Conservation (phyloP, 2,797 vertebrate species). For the Mycteria americana region DNA sequence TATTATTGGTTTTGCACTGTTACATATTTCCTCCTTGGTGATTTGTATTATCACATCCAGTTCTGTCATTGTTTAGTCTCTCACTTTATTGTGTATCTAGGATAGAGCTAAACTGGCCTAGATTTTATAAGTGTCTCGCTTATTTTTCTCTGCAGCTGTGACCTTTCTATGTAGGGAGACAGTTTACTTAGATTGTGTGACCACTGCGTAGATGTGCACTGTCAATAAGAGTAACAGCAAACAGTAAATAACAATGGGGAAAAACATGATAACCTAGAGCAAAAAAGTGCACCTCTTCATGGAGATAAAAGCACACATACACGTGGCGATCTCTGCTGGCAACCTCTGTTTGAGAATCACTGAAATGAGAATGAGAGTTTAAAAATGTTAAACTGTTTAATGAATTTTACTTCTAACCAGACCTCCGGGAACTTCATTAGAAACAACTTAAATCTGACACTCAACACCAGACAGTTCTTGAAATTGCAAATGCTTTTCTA, state of each 20-base stretch:
- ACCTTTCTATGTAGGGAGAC: background rate
- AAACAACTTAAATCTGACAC: background rate
- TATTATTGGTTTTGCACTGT: background rate
- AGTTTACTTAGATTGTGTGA: background rate
- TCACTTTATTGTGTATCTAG: background rate
- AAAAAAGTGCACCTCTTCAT: background rate
- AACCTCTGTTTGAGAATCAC: background rate
- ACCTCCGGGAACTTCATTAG: background rate
- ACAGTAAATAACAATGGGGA: background rate
- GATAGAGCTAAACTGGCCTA: background rate
- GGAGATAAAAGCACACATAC: background rate
- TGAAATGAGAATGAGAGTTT: background rate
- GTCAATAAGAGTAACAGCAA: background rate
- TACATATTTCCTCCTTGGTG: background rate
- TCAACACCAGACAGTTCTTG: background rate
- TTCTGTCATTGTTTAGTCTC: background rate
- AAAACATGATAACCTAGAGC: background rate
- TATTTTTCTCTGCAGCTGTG: background rate
- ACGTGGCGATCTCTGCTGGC: background rate
- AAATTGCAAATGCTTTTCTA: background rate
- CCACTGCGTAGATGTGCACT: background rate
- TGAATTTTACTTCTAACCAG: background rate
- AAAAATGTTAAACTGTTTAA: background rate
- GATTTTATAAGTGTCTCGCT: background rate
- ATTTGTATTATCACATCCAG: background rate